These are phyloP conservation scores for Myotis lucifugus DNA, from an alignment of 2,113 vertebrate genomes.

Conservation along the genomic window DNA sequence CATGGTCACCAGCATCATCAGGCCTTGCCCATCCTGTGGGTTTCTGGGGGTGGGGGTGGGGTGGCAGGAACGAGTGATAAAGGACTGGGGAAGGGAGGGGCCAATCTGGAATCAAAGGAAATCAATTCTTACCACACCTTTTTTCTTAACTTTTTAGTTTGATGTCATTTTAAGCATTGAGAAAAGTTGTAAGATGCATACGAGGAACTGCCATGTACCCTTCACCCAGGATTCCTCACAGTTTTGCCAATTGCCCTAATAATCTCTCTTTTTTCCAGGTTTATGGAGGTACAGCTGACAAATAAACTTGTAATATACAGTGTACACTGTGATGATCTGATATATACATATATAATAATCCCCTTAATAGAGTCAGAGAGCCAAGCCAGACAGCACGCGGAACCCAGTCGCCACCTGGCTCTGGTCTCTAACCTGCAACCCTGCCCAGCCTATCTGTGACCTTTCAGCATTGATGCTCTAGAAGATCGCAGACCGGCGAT, in stretches of 20 bases:
- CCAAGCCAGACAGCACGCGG: not conserved
- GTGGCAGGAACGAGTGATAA: not conserved
- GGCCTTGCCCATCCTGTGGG: not conserved
- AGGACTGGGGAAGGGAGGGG: not conserved
- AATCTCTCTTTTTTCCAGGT: not conserved
- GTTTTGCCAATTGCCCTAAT: not conserved
- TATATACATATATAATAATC: not conserved
- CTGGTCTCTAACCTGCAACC: not conserved
- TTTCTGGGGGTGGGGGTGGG: not conserved
- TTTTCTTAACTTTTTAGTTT: not conserved
- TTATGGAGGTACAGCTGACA: not conserved
- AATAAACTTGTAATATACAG: not conserved
- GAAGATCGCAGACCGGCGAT: not conserved
- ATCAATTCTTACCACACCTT: not conserved
- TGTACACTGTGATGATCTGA: not conserved
- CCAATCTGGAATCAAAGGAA: not conserved
- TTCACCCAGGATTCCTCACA: not conserved
- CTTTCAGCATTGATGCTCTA: not conserved
- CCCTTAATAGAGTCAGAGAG: not conserved
- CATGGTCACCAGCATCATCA: not conserved
- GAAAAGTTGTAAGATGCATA: not conserved
- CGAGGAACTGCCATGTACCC: not conserved
- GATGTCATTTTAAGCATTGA: slow-evolving; percentile 9
- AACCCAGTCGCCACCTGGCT: fast-evolving
- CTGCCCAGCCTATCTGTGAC: not conserved